These are phyloP conservation scores for Nannobrachium achirus DNA, from an alignment of 2,113 vertebrate genomes.

Conservation along the genomic window DNA sequence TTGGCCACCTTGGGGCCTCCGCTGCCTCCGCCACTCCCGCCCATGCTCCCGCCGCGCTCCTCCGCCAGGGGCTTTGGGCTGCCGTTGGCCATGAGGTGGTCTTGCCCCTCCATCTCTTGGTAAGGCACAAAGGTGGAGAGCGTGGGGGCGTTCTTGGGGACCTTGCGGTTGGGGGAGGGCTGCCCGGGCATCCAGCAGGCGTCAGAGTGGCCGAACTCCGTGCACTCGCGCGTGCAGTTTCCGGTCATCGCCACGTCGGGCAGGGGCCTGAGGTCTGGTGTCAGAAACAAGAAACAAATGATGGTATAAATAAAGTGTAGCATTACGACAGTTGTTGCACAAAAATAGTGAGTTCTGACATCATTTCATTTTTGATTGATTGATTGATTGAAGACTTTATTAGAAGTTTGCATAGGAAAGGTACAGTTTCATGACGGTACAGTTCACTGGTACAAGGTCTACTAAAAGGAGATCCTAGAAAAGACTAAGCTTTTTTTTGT, in stretches of 20 bases:
- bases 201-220: slow-evolving; percentile 96
- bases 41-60: slow-evolving; percentile 81
- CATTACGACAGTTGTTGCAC: too few relatives aligned
- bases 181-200: slow-evolving; percentile 99
- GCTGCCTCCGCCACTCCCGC: slow-evolving; percentile 68
- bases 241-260: slow-evolving; percentile 98
- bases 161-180: slow-evolving; percentile 90
- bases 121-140: slow-evolving; percentile 99
- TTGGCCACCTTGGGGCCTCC: slow-evolving; percentile 91
- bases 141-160: slow-evolving; percentile 87
- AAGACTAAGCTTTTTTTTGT: too few relatives aligned
- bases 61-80: slow-evolving; percentile 91
- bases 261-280: slow-evolving; percentile 91
- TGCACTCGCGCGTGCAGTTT: slow-evolving; percentile 96
- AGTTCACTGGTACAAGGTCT: too few relatives aligned
- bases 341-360: too few relatives aligned
- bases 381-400: too few relatives aligned
- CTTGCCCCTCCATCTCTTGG: slow-evolving; percentile 95
- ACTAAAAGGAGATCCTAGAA: too few relatives aligned
- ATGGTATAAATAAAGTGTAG: too few relatives aligned
- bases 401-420: too few relatives aligned
- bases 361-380: too few relatives aligned
- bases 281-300: background rate
- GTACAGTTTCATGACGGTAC: too few relatives aligned
- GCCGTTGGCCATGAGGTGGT: slow-evolving; percentile 89